phyloP scores from a whole-genome alignment of 2,888 invertebrate species.

The Eupithecia tripunctaria region DNA sequence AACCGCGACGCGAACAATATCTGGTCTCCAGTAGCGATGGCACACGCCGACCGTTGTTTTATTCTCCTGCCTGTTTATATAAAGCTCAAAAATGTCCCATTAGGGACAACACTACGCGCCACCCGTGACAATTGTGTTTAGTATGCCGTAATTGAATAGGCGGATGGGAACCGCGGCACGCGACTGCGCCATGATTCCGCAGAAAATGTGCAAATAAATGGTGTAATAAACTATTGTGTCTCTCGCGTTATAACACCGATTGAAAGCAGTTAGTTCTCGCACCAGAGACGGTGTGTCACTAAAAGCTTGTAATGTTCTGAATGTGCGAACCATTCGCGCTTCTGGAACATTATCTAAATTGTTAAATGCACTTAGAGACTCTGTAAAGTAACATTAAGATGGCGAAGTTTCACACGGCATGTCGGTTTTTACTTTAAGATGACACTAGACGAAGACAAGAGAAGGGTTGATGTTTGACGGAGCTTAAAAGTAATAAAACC shows the following conservation, averaged over 20 bases:
- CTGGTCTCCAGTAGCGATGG: conserved; percentile 76
- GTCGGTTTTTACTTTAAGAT: conserved; percentile 49
- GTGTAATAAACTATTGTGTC: conserved; percentile 71
- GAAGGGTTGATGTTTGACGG: conserved; percentile 45
- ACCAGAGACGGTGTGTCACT: conserved; percentile 54
- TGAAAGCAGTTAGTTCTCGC: conserved; percentile 58
- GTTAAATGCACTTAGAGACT: conserved; percentile 71
- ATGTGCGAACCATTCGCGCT: conserved; percentile 64
- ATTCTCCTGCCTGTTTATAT: conserved; percentile 72
- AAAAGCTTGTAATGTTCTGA: conserved; percentile 64
- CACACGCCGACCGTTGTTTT: conserved; percentile 77
- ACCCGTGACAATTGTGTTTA: conserved; percentile 76
- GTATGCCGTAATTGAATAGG: conserved; percentile 79
- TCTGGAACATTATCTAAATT: conserved; percentile 74
- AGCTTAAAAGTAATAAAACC: conserved; percentile 29
- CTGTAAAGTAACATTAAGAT: conserved; percentile 57
- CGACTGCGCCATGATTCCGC: conserved; percentile 62
- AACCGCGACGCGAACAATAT: conserved; percentile 65
- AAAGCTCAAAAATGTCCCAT: conserved; percentile 75
- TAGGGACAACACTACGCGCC: conserved; percentile 73
- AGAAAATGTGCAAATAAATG: conserved; percentile 73
- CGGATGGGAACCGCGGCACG: conserved; percentile 75
- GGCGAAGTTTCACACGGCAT: conserved; percentile 54
- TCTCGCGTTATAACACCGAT: conserved; percentile 65
- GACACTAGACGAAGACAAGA: conserved; percentile 51